Evolutionary conservation across 2,888 invertebrate genomes (phyloP), one percentile per base, ranked within the genome.

Genomic region (Drosophila suboccidentalis): DNA sequence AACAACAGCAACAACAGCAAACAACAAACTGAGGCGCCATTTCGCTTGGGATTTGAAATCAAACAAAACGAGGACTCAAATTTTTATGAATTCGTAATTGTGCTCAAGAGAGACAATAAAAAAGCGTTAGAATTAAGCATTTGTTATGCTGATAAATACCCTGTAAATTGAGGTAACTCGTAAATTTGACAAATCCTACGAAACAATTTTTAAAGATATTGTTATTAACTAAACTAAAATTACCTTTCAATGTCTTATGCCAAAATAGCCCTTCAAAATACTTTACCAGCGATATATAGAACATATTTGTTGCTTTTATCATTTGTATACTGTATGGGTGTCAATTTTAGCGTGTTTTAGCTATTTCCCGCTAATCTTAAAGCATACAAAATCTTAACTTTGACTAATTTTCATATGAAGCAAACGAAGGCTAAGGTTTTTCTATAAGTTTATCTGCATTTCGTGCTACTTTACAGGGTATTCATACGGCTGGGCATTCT

Each of bases 51-150:
- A 64, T 53, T 67, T 39, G 41, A 19, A 50, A 43, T 32, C 49
- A 39, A 44, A 57, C 55, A 65, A 39, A 65, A 68, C 54, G 19
- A 46, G 55, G 17, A 55, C 47, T 67, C 47, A 51, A 47, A 79
- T 17, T 75, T 70, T 67, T 47, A 67, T 76, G 76, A 73, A 82
- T 79, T 68, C 62, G 38, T 66, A 73, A 82, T 69, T 53, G 60
- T 19, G 49, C 55, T 17, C 47, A 22, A 22, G 1, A 26, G 51
- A 43, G 55, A 34, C 22, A 53, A 49, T 38, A 13, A 39, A 53
- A 47, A 46, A 38, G 4, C 1, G 0, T 0, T 13, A 11, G 11
- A 36, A 8, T 13, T 10, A 36, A 43, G 36, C 32, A 22, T 19
- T 29, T 32, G 53, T 9, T 22, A 32, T 11, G 51, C 32, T 19